Conservation (phyloP, 1,140 invertebrate species). For the Steinernema feltiae region DNA sequence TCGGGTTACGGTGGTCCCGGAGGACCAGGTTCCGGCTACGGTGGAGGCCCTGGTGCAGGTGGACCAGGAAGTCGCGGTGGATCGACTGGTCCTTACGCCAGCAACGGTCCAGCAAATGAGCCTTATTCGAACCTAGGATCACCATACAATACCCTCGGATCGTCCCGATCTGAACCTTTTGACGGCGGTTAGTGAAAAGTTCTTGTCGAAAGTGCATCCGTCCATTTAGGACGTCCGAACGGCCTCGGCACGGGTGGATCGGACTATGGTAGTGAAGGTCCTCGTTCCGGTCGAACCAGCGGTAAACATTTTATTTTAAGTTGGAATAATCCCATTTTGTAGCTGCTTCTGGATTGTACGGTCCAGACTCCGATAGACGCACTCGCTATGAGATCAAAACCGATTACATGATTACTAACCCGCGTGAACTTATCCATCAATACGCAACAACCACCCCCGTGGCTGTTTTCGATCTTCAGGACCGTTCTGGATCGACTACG, state of each 20-base stretch:
- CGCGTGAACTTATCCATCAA: constrained; percentile 52
- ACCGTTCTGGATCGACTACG: constrained; percentile 42
- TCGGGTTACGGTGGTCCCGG: constrained; percentile 9
- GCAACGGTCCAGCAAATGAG: too few species aligned
- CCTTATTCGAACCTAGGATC: too few species aligned
- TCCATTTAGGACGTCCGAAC: constrained; percentile 20
- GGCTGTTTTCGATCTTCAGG: constrained; percentile 37
- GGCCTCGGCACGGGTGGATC: constrained; percentile 28
- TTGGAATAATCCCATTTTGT: constrained; percentile 27
- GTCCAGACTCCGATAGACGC: constrained; percentile 36
- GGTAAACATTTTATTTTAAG: constrained; percentile 17
- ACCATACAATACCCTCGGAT: constrained; percentile 34
- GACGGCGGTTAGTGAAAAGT: constrained; percentile 12
- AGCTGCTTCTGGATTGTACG: constrained; percentile 44
- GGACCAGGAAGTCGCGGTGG: constrained; percentile 18
- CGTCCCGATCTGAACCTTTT: constrained; percentile 31
- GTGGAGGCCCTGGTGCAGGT: constrained; percentile 16
- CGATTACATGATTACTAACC: constrained; percentile 54
- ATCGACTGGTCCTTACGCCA: constrained; percentile 31
- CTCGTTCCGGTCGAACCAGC: constrained; percentile 34
- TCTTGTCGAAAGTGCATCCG: not conserved
- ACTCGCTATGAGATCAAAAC: constrained; percentile 48
- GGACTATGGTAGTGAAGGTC: not conserved
- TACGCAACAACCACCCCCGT: constrained; percentile 55
- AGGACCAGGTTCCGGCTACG: constrained; percentile 26